Percentiles rank a stretch among this genome's conserved stretches.
These are phyloP conservation scores for Takifugu ocellatus DNA, from an alignment of 2,797 vertebrate genomes.

Conservation along the genomic window DNA sequence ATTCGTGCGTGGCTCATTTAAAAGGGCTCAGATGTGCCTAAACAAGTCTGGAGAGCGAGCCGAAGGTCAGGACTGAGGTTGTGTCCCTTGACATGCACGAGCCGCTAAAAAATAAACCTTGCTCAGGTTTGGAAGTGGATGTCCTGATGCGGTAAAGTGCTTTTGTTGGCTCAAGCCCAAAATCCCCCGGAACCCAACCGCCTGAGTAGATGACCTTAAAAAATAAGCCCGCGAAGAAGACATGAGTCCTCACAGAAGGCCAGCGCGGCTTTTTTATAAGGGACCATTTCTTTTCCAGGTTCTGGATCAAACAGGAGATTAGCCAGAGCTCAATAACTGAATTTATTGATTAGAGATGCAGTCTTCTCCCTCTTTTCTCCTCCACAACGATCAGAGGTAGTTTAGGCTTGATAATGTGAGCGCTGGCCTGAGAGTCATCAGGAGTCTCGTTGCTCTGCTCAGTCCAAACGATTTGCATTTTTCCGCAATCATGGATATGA, in stretches of 20 bases:
- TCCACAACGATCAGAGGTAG: constrained; percentile 61
- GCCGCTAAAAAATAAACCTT: too few relatives aligned
- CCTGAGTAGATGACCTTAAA: too few relatives aligned
- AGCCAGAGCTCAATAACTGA: constrained; percentile 50
- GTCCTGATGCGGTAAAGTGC: too few relatives aligned
- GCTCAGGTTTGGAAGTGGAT: too few relatives aligned
- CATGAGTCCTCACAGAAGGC: too few relatives aligned
- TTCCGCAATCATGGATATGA: too few relatives aligned
- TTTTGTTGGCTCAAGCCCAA: constrained; percentile 3
- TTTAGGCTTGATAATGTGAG: constrained; percentile 43
- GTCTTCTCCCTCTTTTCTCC: constrained; percentile 52
- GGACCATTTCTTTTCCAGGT: constrained; percentile 26
- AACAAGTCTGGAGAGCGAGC: constrained; percentile 42
- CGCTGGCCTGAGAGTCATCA: constrained; percentile 32
- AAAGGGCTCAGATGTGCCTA: constrained; percentile 42
- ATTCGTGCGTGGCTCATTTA: constrained; percentile 46
- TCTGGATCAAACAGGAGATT: constrained; percentile 53
- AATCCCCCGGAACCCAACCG: not conserved
- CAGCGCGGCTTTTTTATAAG: too few relatives aligned
- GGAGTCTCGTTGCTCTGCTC: constrained; percentile 15
- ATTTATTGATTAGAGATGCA: constrained; percentile 66
- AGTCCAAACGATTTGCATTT: too few relatives aligned
- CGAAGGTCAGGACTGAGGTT: constrained; percentile 10
- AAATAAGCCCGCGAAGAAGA: too few relatives aligned
- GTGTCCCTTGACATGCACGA: constrained; percentile 4